Conservation (phyloP, 92 coral and sea anemone species). For the Blastomussa wellsi region DNA sequence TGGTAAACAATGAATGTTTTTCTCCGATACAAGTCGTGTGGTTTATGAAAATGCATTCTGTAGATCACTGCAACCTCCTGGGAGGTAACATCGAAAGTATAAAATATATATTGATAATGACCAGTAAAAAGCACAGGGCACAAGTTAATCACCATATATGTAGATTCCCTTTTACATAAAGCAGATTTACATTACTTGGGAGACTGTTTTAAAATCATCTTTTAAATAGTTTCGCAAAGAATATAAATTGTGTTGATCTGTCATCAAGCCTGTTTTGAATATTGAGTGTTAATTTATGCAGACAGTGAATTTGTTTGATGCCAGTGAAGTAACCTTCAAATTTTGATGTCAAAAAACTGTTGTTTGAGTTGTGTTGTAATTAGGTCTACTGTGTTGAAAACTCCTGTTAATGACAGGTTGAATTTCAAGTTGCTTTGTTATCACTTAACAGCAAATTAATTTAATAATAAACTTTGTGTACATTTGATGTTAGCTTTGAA, state of each 20-base stretch:
- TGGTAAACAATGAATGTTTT: neutral
- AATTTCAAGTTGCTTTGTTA: neutral
- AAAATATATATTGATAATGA: neutral
- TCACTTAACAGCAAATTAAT: no score
- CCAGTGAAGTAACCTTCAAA: neutral
- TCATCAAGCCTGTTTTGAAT: neutral
- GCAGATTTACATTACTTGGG: neutral
- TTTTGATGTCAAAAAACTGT: neutral
- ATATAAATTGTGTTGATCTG: neutral
- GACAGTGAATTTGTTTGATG: neutral
- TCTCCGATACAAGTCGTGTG: neutral
- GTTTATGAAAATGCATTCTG: neutral
- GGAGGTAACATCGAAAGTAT: neutral
- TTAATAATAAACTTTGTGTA: neutral
- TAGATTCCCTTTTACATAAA: neutral
- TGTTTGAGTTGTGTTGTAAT: slow-evolving; percentile 6
- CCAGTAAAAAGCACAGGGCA: neutral
- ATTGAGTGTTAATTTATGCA: neutral
- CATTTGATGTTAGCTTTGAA: slow-evolving; percentile 1
- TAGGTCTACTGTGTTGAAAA: neutral
- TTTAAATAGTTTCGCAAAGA: neutral
- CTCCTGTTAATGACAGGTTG: slow-evolving; percentile 5
- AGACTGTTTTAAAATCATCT: neutral
- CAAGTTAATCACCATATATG: no score
- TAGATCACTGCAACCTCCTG: neutral